Evolutionary conservation across 2,888 invertebrate species (phyloP).

Genomic region (Drosophila gaucha): DNA sequence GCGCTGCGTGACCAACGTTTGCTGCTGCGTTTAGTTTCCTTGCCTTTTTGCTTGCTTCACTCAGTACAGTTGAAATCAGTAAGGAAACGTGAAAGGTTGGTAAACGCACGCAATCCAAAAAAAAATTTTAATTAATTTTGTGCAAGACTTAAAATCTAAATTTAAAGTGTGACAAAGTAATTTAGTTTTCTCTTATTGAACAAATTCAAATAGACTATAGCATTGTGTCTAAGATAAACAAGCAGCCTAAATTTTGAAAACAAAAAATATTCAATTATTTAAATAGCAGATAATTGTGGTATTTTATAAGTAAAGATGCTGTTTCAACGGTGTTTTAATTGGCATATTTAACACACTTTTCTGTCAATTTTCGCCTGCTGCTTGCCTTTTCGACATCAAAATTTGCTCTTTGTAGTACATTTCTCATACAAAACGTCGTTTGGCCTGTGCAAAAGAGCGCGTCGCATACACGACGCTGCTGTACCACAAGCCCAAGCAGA

Average conservation of each 20-base stretch:
- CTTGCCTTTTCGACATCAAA: slow-evolving; percentile 28
- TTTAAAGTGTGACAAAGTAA: slow-evolving; percentile 28
- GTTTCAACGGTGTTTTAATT: neutral
- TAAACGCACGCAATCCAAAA: slow-evolving; percentile 37
- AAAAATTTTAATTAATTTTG: slow-evolving; percentile 11
- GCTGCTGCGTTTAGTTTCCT: slow-evolving; percentile 40
- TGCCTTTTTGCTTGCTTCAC: slow-evolving; percentile 48
- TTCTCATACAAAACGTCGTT: slow-evolving; percentile 57
- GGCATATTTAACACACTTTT: slow-evolving; percentile 21
- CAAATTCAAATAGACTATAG: neutral
- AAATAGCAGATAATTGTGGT: neutral
- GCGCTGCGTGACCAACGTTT: slow-evolving; percentile 27
- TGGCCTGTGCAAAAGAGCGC: slow-evolving; percentile 60
- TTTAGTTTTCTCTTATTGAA: neutral
- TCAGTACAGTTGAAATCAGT: slow-evolving; percentile 71
- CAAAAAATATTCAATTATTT: neutral
- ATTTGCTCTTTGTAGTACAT: slow-evolving; percentile 48
- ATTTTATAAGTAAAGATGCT: neutral
- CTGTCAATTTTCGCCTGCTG: slow-evolving; percentile 24
- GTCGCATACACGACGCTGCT: slow-evolving; percentile 66
- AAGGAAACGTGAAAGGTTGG: slow-evolving; percentile 68
- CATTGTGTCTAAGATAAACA: neutral
- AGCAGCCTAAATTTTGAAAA: neutral
- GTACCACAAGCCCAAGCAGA: slow-evolving; percentile 58
- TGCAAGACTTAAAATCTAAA: slow-evolving; percentile 18